phyloP scores from a whole-genome alignment of 2,888 invertebrate species.

The Epistrophe eligans region DNA sequence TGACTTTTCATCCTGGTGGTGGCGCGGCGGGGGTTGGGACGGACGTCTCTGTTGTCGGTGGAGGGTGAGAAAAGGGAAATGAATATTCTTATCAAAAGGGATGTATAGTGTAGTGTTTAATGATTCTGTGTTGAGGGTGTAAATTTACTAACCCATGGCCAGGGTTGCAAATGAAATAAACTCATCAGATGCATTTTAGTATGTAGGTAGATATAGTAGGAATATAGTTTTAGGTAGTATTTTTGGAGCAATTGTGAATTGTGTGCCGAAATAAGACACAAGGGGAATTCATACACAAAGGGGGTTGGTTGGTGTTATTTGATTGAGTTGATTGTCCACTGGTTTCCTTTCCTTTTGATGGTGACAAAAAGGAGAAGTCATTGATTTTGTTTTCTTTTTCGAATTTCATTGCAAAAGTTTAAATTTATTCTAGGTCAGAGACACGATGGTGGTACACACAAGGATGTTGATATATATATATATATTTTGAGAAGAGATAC shows the following conservation, averaged over 20 bases:
- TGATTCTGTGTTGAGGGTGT: slow-evolving; percentile 61
- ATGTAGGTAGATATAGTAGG: neutral
- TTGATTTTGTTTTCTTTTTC: slow-evolving; percentile 45
- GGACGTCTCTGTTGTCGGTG: too few species aligned
- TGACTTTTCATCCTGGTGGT: slow-evolving; percentile 50
- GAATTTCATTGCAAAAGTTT: slow-evolving; percentile 14
- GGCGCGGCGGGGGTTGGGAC: neutral
- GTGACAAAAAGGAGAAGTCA: slow-evolving; percentile 53
- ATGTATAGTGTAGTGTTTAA: slow-evolving; percentile 40
- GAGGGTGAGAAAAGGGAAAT: neutral
- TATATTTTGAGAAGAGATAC: too few species aligned
- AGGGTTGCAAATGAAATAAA: slow-evolving; percentile 69
- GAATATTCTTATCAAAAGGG: neutral
- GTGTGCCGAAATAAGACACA: slow-evolving; percentile 36
- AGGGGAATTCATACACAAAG: neutral
- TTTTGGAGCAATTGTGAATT: slow-evolving; percentile 15
- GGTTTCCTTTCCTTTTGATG: slow-evolving; percentile 22
- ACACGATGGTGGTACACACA: neutral
- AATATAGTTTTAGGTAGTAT: slow-evolving; percentile 15
- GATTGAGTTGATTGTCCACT: slow-evolving; percentile 41
- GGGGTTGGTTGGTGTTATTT: slow-evolving; percentile 9
- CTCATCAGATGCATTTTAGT: slow-evolving; percentile 28
- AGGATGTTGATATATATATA: neutral
- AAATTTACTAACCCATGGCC: slow-evolving; percentile 67
- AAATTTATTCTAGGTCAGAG: slow-evolving; percentile 62